Percentiles rank a stretch among this genome's conserved stretches.
Evolutionary conservation across 2,113 vertebrate species (phyloP).

Genomic region (Corythornis cristatus): DNA sequence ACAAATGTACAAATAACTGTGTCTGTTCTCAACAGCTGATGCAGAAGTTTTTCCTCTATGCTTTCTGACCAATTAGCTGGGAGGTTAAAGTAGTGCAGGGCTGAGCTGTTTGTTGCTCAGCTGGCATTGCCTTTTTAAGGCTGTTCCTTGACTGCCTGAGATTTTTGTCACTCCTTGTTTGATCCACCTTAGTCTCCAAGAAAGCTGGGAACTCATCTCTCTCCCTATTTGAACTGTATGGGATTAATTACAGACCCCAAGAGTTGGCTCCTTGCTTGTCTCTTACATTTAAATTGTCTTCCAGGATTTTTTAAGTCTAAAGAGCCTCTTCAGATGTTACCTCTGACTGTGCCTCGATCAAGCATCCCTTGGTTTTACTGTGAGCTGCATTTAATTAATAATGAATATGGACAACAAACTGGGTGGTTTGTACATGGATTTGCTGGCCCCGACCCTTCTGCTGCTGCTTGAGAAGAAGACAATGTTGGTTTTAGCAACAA

Average conservation of each 20-base stretch:
- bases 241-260: constrained; percentile 37
- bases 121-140: background rate
- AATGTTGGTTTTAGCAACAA: background rate
- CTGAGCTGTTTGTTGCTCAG: background rate
- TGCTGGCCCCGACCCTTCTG: background rate
- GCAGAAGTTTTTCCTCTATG: background rate
- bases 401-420: constrained; percentile 17
- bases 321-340: constrained; percentile 23
- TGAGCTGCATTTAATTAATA: constrained; percentile 7
- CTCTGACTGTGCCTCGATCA: background rate
- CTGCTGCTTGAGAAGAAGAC: background rate
- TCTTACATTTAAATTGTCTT: constrained; percentile 56
- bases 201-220: constrained; percentile 12
- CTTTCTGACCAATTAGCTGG: background rate
- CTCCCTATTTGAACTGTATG: constrained; percentile 15
- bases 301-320: constrained; percentile 35
- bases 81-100: background rate
- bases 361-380: constrained; percentile 22
- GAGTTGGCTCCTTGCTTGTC: constrained; percentile 33
- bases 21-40: background rate
- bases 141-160: background rate
- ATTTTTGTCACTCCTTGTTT: background rate
- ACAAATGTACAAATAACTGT: background rate
- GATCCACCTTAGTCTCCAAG: background rate
- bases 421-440: constrained; percentile 5